These are phyloP conservation scores for Campoplex capitator DNA, from an alignment of 2,888 invertebrate genomes.

Conservation along the genomic window DNA sequence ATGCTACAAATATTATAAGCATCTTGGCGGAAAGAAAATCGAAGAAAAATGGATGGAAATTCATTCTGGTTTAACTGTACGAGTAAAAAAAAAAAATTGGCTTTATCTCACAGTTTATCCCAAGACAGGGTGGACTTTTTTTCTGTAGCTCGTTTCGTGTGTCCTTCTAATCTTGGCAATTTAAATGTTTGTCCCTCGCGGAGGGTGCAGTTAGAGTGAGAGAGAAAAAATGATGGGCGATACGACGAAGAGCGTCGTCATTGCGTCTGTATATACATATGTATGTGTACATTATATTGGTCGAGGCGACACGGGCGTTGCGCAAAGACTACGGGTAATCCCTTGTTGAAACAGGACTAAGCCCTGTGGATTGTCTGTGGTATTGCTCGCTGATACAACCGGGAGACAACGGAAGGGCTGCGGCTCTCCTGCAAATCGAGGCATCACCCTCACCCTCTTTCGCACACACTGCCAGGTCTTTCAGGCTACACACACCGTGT, in stretches of 20 bases:
- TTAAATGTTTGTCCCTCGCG: slow-evolving; percentile 80
- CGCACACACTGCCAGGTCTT: slow-evolving; percentile 64
- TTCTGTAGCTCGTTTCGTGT: slow-evolving; percentile 48
- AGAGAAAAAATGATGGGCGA: slow-evolving; percentile 7
- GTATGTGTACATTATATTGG: slow-evolving; percentile 45
- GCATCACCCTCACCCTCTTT: slow-evolving; percentile 57
- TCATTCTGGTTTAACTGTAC: slow-evolving; percentile 14
- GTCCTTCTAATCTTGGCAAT: slow-evolving; percentile 80
- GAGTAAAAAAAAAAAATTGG: slow-evolving; percentile 36
- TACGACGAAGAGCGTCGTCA: slow-evolving; percentile 56
- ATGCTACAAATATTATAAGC: neutral
- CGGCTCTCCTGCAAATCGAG: slow-evolving; percentile 41
- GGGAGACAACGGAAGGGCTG: slow-evolving; percentile 72
- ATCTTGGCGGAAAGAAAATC: neutral
- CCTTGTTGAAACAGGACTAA: slow-evolving; percentile 84
- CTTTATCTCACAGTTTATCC: slow-evolving; percentile 47
- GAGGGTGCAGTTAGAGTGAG: slow-evolving; percentile 47
- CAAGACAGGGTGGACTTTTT: slow-evolving; percentile 26
- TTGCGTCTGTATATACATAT: neutral
- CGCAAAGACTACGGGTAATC: slow-evolving; percentile 78
- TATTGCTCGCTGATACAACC: slow-evolving; percentile 82
- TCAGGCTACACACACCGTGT: slow-evolving; percentile 63
- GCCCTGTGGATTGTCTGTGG: slow-evolving; percentile 83
- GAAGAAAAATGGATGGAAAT: slow-evolving; percentile 30
- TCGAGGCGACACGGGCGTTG: slow-evolving; percentile 53